Conservation (phyloP, 2,113 vertebrate species). For the Ailurus styani region DNA sequence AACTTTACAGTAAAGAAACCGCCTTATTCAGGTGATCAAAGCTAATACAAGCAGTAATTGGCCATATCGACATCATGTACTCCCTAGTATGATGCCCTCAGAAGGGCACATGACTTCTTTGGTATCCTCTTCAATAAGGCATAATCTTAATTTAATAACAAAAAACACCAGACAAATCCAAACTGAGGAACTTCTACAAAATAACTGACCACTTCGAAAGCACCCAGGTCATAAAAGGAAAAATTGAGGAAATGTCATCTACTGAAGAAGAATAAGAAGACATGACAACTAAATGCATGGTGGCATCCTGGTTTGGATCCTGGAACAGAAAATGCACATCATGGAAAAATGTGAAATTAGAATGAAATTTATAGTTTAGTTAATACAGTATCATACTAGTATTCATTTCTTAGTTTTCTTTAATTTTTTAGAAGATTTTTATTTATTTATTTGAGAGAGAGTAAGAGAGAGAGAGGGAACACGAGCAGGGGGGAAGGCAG, state of each 20-base stretch:
- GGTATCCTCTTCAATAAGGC: neutral
- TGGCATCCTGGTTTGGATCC: neutral
- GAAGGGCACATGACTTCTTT: neutral
- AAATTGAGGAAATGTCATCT: neutral
- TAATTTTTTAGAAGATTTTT: too few relatives aligned
- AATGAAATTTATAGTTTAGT: neutral
- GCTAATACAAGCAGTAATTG: neutral
- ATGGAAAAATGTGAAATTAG: neutral
- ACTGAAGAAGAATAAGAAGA: neutral
- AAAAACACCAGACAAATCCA: neutral
- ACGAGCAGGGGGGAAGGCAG: too few relatives aligned
- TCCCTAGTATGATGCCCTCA: neutral
- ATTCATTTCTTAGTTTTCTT: neutral
- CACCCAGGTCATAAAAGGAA: neutral
- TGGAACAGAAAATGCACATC: neutral
- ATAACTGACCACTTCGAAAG: neutral
- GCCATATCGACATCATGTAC: neutral
- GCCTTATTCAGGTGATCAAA: neutral
- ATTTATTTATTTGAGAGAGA: too few relatives aligned
- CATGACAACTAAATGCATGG: neutral
- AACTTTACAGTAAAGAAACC: neutral
- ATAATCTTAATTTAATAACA: neutral
- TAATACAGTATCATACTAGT: neutral
- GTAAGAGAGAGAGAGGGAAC: too few relatives aligned
- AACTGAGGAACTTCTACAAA: neutral